phyloP scores from a whole-genome alignment of 1,140 invertebrate genomes.

The Antheraea pernyi region DNA sequence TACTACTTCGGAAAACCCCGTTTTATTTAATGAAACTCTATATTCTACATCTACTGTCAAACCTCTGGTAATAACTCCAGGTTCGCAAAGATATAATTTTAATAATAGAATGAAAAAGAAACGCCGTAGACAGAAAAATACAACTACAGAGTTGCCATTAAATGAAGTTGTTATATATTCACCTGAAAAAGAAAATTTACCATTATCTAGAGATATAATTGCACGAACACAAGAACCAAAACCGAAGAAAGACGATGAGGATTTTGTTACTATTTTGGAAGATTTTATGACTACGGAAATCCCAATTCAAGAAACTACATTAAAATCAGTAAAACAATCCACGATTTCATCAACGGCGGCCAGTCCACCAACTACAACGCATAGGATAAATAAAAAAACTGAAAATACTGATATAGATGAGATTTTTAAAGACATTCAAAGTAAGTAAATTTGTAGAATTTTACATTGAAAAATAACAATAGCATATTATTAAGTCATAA shows the following conservation, averaged over 20 bases:
- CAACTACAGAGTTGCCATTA: conserved; percentile 2
- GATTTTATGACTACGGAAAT: conserved; percentile 55
- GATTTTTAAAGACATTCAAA: conserved; percentile 59
- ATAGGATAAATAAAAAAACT: conserved; percentile 48
- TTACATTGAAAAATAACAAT: neutral
- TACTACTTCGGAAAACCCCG: neutral
- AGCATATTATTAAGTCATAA: too few relatives aligned
- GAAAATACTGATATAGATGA: conserved; percentile 70
- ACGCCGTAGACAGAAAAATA: conserved; percentile 17
- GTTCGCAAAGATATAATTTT: conserved; percentile 9
- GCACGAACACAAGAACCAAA: conserved; percentile 44
- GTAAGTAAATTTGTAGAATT: conserved; percentile 37
- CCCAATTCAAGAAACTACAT: neutral
- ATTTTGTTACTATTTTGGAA: conserved; percentile 43
- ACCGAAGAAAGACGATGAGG: conserved; percentile 17
- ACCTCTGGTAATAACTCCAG: neutral
- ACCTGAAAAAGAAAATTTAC: neutral
- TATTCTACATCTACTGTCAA: neutral
- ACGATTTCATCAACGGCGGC: conserved; percentile 12
- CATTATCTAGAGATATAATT: conserved; percentile 44
- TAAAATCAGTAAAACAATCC: conserved; percentile 5
- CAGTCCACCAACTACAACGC: conserved; percentile 17
- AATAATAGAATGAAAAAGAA: conserved; percentile 20
- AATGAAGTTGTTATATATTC: neutral
- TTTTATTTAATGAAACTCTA: neutral